Evolutionary conservation across 2,797 vertebrate species (phyloP).

Genomic region (Cyprinodon diabolis): DNA sequence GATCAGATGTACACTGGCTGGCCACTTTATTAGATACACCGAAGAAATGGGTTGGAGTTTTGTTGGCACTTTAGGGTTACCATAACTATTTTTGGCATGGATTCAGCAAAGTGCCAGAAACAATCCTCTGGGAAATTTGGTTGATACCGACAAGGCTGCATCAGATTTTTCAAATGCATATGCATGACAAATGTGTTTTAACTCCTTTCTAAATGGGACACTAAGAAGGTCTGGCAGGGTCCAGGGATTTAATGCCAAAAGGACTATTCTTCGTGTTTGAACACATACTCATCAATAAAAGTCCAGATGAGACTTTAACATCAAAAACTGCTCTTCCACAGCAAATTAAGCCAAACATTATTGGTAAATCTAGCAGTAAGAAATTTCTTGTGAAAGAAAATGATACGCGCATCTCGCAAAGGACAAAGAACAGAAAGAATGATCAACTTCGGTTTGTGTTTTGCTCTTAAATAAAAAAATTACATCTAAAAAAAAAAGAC

Average conservation of each 20-base stretch:
- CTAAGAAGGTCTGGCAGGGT: not conserved
- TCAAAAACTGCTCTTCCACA: not conserved
- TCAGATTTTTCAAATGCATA: not conserved
- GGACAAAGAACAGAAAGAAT: not conserved
- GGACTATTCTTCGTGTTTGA: not conserved
- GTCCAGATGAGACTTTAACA: not conserved
- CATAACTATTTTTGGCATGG: not conserved
- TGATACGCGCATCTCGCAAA: not conserved
- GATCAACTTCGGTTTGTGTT: not conserved
- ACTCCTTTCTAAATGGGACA: not conserved
- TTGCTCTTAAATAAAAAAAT: not conserved
- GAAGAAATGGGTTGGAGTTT: too few species aligned
- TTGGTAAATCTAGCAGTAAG: not conserved
- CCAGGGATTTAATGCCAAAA: not conserved
- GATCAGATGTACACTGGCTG: conserved; percentile 8
- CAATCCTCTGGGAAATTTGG: not conserved
- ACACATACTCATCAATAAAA: not conserved
- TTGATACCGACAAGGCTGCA: not conserved
- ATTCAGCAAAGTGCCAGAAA: not conserved
- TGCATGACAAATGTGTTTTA: not conserved
- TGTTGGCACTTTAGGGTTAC: not conserved
- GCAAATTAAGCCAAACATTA: not conserved
- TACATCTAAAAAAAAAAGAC: not conserved
- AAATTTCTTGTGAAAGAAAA: not conserved
- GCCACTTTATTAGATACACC: not conserved